Evolutionary conservation across 1,140 invertebrate genomes (phyloP).

Genomic region (Lerema accius): DNA sequence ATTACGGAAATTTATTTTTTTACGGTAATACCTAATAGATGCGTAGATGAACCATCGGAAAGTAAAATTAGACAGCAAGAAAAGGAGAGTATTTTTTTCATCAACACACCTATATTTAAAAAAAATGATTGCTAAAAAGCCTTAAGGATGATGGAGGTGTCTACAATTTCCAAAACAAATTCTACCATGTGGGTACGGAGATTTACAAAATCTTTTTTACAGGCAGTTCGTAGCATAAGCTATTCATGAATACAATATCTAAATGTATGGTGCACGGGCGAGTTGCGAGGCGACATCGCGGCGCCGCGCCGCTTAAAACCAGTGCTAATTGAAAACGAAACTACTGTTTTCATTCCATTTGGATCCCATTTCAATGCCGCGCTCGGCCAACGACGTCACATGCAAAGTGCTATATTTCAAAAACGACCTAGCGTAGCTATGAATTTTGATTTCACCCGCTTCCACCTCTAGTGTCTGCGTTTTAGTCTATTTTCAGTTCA

Average conservation of each 20-base stretch:
- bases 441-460: slow-evolving; percentile 35
- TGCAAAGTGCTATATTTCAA: slow-evolving; percentile 36
- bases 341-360: slow-evolving; percentile 80
- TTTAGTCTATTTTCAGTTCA: slow-evolving; percentile 35
- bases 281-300: slow-evolving; percentile 58
- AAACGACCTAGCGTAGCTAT: slow-evolving; percentile 31
- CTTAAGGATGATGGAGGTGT: too few species aligned
- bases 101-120: too few species aligned
- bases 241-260: slow-evolving; percentile 42
- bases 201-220: not conserved
- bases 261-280: slow-evolving; percentile 58
- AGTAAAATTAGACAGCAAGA: too few species aligned
- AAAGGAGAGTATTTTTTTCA: too few species aligned
- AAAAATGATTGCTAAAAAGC: too few species aligned
- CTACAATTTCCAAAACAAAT: too few species aligned
- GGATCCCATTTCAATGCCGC: slow-evolving; percentile 59
- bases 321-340: slow-evolving; percentile 77
- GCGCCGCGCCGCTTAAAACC: slow-evolving; percentile 76
- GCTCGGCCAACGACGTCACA: slow-evolving; percentile 28
- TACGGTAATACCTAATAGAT: too few species aligned
- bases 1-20: too few species aligned
- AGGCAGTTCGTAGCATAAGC: not conserved
- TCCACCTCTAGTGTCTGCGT: slow-evolving; percentile 29
- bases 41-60: too few species aligned
- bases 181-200: too few species aligned